Evolutionary conservation across 2,797 vertebrate species (phyloP).

Genomic region (Phaenicophaeus curvirostris): DNA sequence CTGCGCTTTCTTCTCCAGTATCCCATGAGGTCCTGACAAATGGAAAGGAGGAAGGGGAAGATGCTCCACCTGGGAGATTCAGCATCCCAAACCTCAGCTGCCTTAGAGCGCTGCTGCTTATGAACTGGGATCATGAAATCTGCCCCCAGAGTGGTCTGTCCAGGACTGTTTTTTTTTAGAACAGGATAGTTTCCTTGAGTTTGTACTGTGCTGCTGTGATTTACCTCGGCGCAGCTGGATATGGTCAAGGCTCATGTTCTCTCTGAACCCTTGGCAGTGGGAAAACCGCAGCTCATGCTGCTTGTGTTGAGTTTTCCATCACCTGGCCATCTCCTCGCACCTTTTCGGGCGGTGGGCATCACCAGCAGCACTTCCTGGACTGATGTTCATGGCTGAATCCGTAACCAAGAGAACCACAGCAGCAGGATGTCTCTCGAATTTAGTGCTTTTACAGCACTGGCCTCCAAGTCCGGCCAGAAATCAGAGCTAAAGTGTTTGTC

Average conservation of each 20-base stretch:
- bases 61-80: neutral
- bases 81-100: neutral
- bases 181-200: neutral
- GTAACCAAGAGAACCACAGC: neutral
- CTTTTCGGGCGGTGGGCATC: neutral
- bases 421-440: neutral
- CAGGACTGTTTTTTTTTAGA: neutral
- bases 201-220: neutral
- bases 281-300: neutral
- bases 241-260: neutral
- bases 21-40: neutral
- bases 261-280: neutral
- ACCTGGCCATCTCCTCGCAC: neutral
- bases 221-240: neutral
- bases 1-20: neutral
- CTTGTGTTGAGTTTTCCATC: accelerated
- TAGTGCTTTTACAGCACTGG: accelerated
- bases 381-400: neutral
- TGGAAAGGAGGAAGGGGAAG: neutral
- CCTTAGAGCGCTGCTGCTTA: neutral
- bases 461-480: neutral
- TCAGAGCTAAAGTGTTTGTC: neutral
- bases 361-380: neutral
- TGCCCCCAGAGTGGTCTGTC: neutral
- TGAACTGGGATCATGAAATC: neutral